These are phyloP conservation scores for Berghia stephanieae DNA, from an alignment of 1,140 invertebrate genomes.

Conservation along the genomic window DNA sequence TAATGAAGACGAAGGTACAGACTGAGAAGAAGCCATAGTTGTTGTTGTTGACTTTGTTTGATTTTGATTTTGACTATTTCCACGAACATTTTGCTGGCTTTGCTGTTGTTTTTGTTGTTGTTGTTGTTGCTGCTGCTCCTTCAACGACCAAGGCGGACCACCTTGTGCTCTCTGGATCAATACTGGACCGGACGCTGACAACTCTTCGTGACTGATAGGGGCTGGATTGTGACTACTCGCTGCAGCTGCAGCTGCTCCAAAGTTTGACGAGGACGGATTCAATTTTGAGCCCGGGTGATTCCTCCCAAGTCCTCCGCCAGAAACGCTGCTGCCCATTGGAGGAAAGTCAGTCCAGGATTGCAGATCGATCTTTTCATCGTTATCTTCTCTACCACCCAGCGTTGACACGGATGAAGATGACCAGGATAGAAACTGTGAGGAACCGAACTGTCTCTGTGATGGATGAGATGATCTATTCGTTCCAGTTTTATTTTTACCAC, in stretches of 20 bases:
- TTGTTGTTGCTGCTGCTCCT: background rate
- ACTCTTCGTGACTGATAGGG: background rate
- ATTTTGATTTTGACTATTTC: background rate
- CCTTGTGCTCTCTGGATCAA: constrained; percentile 25
- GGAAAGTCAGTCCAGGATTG: constrained; percentile 33
- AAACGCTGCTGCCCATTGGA: background rate
- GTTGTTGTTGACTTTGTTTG: background rate
- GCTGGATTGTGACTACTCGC: background rate
- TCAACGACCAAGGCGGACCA: constrained; percentile 29
- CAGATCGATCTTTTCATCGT: constrained; percentile 32
- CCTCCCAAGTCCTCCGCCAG: no score
- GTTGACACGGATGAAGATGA: constrained; percentile 20
- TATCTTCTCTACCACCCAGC: constrained; percentile 6
- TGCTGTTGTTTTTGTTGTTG: constrained; percentile 18
- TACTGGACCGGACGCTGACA: constrained; percentile 5
- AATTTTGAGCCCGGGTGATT: no score
- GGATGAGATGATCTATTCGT: no score
- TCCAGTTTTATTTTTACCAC: no score
- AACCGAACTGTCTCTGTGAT: background rate
- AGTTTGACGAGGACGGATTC: no score
- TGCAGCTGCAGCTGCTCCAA: background rate
- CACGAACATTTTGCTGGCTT: background rate
- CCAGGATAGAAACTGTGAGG: background rate
- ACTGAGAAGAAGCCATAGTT: background rate
- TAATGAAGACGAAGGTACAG: background rate